Evolutionary conservation across 2,113 vertebrate genomes (phyloP).

Genomic region (Bucco capensis): DNA sequence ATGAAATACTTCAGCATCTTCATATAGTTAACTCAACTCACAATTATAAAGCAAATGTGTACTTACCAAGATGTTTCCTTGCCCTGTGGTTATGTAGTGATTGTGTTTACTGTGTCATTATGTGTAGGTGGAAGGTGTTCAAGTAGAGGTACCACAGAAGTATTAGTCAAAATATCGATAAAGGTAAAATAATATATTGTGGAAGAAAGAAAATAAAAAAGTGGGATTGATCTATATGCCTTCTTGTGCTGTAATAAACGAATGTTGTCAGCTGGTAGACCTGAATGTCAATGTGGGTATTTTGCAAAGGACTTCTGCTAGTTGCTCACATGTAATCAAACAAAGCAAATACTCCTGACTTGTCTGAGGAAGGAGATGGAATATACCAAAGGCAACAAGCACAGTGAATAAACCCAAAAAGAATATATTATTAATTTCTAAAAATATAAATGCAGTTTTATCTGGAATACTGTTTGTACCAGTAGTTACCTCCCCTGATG

Average conservation of each 20-base stretch:
- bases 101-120: background rate
- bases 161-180: background rate
- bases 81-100: background rate
- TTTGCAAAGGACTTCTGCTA: background rate
- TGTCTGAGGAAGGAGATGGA: background rate
- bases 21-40: background rate
- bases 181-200: background rate
- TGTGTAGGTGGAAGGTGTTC: background rate
- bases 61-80: background rate
- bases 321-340: background rate
- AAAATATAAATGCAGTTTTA: background rate
- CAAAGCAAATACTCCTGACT: background rate
- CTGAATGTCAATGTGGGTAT: background rate
- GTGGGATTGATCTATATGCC: background rate
- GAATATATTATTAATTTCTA: background rate
- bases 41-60: constrained; percentile 12
- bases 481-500: background rate
- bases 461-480: background rate
- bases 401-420: background rate
- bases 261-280: background rate
- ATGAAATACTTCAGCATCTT: constrained; percentile 4
- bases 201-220: fast-evolving
- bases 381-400: background rate
- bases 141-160: background rate
- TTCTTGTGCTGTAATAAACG: background rate